These are phyloP conservation scores for Mus pahari DNA, from an alignment of 2,113 vertebrate genomes.

Conservation along the genomic window DNA sequence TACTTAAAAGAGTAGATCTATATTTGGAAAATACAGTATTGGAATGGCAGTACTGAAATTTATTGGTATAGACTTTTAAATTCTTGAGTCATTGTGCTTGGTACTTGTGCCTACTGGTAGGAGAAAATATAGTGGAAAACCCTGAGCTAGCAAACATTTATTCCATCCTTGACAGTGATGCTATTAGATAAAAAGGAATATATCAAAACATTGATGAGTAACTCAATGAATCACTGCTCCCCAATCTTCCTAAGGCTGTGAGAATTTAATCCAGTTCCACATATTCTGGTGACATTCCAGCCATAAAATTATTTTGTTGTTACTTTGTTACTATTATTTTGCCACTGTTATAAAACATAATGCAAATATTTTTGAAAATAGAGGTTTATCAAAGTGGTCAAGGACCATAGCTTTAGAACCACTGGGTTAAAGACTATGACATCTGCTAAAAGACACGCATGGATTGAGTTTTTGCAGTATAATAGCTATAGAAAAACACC, in stretches of 20 bases:
- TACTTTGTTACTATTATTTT: no score
- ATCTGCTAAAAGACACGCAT: slow-evolving; percentile 95
- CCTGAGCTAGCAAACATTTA: no score
- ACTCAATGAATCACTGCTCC: slow-evolving; percentile 92
- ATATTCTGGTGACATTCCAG: no score
- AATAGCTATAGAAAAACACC: slow-evolving; percentile 91
- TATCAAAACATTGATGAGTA: slow-evolving; percentile 97
- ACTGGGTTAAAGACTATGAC: slow-evolving; percentile 86
- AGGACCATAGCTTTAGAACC: no score
- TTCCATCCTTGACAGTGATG: slow-evolving; percentile 91
- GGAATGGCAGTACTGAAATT: not conserved
- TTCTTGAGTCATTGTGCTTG: not conserved
- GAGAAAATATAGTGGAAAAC: no score
- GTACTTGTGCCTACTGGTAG: not conserved
- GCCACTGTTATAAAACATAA: no score
- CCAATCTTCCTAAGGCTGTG: no score
- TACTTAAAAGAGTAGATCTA: not conserved
- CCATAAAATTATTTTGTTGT: no score
- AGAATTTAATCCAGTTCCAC: no score
- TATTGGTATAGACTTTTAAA: not conserved
- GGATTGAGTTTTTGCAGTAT: slow-evolving; percentile 93
- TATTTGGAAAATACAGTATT: not conserved
- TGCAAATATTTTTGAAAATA: no score
- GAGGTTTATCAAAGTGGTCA: no score
- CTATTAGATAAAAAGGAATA: slow-evolving; percentile 93